These are phyloP conservation scores for Amiota minor DNA, from an alignment of 2,888 invertebrate species.

Conservation along the genomic window DNA sequence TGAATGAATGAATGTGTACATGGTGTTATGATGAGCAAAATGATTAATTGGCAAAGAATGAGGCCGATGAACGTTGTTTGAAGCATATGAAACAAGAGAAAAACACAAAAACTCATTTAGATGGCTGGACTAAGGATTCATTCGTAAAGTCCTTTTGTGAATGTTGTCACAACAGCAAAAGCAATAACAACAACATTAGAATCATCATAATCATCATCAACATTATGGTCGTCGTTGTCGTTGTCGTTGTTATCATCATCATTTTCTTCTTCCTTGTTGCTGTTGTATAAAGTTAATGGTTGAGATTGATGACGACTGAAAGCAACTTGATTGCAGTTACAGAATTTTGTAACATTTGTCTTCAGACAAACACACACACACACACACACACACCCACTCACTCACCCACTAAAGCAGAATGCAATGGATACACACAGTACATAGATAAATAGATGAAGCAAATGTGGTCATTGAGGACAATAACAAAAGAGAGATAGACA, in stretches of 20 bases:
- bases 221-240: neutral
- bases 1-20: too few relatives aligned
- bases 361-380: neutral
- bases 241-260: neutral
- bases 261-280: constrained; percentile 23
- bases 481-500: constrained; percentile 51
- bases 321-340: constrained; percentile 23
- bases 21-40: constrained; percentile 68
- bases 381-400: neutral
- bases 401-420: neutral
- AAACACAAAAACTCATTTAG: constrained; percentile 35
- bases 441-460: neutral
- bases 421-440: neutral
- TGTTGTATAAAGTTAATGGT: constrained; percentile 32
- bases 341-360: constrained; percentile 13
- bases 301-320: constrained; percentile 53
- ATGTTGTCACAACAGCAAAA: neutral
- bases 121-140: neutral
- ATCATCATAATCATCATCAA: constrained; percentile 6
- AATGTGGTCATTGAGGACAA: neutral
- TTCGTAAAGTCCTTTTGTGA: neutral
- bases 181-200: neutral
- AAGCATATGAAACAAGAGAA: constrained; percentile 48
- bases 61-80: constrained; percentile 50
- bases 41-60: constrained; percentile 71